phyloP scores from a whole-genome alignment of 2,113 vertebrate genomes.

The Collichthys lucidus region DNA sequence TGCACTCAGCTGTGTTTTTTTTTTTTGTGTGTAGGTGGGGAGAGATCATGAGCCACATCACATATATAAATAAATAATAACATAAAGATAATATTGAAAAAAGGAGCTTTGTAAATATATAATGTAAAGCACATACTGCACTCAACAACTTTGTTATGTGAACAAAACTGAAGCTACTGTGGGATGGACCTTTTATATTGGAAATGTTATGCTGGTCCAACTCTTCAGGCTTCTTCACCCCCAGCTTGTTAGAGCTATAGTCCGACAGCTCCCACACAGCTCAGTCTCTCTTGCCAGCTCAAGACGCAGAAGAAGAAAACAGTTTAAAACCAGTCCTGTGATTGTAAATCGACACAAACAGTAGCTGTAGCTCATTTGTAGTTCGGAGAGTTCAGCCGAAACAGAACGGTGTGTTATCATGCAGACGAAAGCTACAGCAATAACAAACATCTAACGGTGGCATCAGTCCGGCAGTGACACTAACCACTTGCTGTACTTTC shows the following conservation, averaged over 20 bases:
- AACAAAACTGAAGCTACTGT: not conserved
- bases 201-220: slow-evolving; percentile 10
- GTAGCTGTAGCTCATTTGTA: not conserved
- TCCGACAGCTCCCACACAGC: slow-evolving; percentile 34
- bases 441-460: not conserved
- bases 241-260: slow-evolving; percentile 37
- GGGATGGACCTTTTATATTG: not conserved
- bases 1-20: slow-evolving; percentile 14
- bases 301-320: not conserved
- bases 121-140: not conserved
- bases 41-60: not conserved
- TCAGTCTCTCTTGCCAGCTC: not conserved
- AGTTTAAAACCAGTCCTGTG: not conserved
- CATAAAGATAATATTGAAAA: not conserved
- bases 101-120: not conserved
- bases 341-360: not conserved
- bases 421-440: not conserved
- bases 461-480: not conserved
- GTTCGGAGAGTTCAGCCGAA: not conserved
- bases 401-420: not conserved
- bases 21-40: slow-evolving; percentile 4
- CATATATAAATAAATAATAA: not conserved
- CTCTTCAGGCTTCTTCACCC: slow-evolving; percentile 19
- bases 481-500: slow-evolving; percentile 4
- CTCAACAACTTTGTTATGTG: not conserved